Base-by-base conservation (phyloP, 2,888 invertebrate genomes). In the Crepidodera aurea region DNA sequence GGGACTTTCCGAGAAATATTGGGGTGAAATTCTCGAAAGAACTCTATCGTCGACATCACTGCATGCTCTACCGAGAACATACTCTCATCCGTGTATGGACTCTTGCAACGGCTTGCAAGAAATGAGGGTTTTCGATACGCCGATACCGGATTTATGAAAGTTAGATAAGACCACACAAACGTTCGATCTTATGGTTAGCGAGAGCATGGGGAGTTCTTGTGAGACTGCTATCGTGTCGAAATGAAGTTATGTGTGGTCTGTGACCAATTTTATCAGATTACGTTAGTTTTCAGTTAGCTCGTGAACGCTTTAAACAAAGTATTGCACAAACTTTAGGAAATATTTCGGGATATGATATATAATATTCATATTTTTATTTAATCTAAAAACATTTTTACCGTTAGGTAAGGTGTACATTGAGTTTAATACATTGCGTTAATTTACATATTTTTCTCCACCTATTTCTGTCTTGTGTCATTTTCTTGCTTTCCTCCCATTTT, bases 1-100 rank as follows among this genome's bases (percentile, higher is more conserved):
- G 78, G 44, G 84, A 81, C 75, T 86, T 79, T 77, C 86, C 79
- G 80, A 86, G 81, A 68, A 85, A 76, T 65, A 87, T 81, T 87
- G 87, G 83, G 77, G 81, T 3, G 91, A 91, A 82, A 91, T 91
- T 73, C 82, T 92, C 69, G 91, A 92, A 78, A 83, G 91, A 5
- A 91, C 91, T 0, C 87, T 91, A 6, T 91, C 91, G 42, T 90
- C 90, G 1, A 88, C 86, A 60, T 91, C 91, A 50, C 83, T 92
- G 42, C 91, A 91, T 74, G 89, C 89, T 25, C 72, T 81, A 2
- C 80, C 79, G 53, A 66, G 77, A 34, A 75, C 78, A 1, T 79
- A 76, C 62, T 74, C 76, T 25, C 73, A 72, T 13, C 69, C 76
- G 6, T 66, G 71, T 16, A 77, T 77, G 75, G 75, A 77, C 13